These are phyloP conservation scores for Paraescarpia echinospica DNA, from an alignment of 1,140 invertebrate genomes.

Conservation along the genomic window DNA sequence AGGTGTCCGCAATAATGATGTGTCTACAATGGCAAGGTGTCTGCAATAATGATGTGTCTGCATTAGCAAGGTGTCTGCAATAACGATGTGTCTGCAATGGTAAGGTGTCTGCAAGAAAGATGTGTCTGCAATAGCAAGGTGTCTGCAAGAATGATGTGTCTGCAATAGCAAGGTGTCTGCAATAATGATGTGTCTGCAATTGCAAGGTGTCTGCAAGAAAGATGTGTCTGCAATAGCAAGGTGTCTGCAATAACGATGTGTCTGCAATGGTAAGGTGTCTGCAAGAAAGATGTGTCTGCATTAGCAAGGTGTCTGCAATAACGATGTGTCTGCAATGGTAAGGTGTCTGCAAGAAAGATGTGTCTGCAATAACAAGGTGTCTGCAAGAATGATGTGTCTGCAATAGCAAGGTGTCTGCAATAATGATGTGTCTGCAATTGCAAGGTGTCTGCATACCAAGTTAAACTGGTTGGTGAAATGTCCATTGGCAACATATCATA, in stretches of 20 bases:
- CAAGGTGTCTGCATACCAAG: too few species aligned
- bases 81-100: too few species aligned
- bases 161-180: not conserved
- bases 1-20: not conserved
- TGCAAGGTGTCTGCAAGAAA: not conserved
- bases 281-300: not conserved
- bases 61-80: not conserved
- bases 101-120: not conserved
- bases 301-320: not conserved
- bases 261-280: too few species aligned
- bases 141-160: too few species aligned
- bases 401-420: not conserved
- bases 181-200: too few species aligned
- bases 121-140: not conserved
- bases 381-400: not conserved
- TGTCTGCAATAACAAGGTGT: not conserved
- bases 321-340: not conserved
- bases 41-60: too few species aligned
- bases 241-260: not conserved
- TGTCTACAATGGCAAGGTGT: not conserved
- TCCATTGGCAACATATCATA: not conserved
- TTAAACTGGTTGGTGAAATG: too few species aligned
- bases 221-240: not conserved
- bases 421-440: not conserved
- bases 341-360: not conserved